Base-by-base conservation (phyloP, 2,888 invertebrate species). In the Ophraella communa region DNA sequence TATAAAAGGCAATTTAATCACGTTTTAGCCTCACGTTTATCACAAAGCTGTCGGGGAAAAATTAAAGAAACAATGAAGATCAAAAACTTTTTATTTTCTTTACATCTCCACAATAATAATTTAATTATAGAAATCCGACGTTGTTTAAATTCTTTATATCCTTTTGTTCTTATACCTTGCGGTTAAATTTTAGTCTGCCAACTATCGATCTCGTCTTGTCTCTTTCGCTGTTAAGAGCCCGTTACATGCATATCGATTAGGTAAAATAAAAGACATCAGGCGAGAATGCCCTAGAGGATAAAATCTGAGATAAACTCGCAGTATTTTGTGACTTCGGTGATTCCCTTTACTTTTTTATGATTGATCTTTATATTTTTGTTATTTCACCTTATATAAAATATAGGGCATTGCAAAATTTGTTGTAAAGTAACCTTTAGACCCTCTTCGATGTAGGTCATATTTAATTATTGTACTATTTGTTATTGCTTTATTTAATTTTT, bases 301-400 rank as follows among this genome's bases (percentile, higher is more conserved):
- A 30, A 30, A 30, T 30, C 30, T 11, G 30, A 30, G 10, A 30
- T 30, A 30, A 30, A 30, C 11, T 30, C 10, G 30, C 8, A 30
- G 11, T 30, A 30, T 30, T 30, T 30, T 30, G 30, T 1, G 30
- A 30, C 11, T 8, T 3, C 30, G 30, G 11, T 11, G 10, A 30
- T 30, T 30, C 30, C 7, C 30, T 0, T 1, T 30, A 11, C 30
- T 30, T 30, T 30, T 30, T 30, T 11, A 10, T 30, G 10, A 30
- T 30, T 30, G 30, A 30, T 8, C 8, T 30, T 8, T 8, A 11
- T 30, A 30, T 30, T 10, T 30, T 30, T 30, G 10, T 30, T 11
- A 3, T 30, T 30, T 11, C 10, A 30, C 8, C 11, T 30, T 27
- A 27, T 10, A 84, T 74, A 88, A 86, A 45, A 83, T n/a, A 83